These are phyloP conservation scores for Bombycilla garrulus DNA, from an alignment of 2,113 vertebrate genomes.

Conservation along the genomic window DNA sequence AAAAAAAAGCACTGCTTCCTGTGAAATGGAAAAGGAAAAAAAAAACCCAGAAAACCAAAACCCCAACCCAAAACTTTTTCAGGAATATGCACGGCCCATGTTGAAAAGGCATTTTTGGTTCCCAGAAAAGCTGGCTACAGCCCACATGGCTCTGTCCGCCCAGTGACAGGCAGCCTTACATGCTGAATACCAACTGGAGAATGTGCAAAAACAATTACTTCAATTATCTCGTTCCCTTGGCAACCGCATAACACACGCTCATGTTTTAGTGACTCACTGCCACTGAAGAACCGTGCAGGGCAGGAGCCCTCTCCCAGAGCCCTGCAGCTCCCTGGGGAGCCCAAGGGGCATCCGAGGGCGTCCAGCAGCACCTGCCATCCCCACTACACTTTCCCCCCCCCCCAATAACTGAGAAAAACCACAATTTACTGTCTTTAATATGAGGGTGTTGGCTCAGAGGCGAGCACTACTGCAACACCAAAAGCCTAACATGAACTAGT, in stretches of 20 bases:
- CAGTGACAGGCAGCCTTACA: not conserved
- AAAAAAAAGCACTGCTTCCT: not conserved
- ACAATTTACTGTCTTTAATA: not conserved
- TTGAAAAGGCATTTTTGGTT: not conserved
- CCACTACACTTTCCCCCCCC: fast-evolving
- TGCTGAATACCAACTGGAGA: not conserved
- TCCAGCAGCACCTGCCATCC: not conserved
- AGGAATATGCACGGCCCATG: not conserved
- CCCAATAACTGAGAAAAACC: not conserved
- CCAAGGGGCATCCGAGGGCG: not conserved
- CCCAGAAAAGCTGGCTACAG: not conserved
- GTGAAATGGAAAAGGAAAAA: not conserved
- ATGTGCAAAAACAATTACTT: conserved; percentile 10
- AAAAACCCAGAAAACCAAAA: not conserved
- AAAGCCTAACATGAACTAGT: fast-evolving
- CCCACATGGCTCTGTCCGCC: not conserved
- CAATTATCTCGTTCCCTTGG: conserved; percentile 1
- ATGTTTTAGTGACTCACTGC: not conserved
- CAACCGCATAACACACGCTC: not conserved
- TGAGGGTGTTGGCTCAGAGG: not conserved
- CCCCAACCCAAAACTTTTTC: not conserved
- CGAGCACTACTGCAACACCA: fast-evolving
- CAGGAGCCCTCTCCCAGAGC: not conserved
- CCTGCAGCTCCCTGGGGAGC: not conserved
- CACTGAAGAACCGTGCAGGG: fast-evolving